These are phyloP conservation scores for Salminus brasiliensis DNA, from an alignment of 2,113 vertebrate species.

Conservation along the genomic window DNA sequence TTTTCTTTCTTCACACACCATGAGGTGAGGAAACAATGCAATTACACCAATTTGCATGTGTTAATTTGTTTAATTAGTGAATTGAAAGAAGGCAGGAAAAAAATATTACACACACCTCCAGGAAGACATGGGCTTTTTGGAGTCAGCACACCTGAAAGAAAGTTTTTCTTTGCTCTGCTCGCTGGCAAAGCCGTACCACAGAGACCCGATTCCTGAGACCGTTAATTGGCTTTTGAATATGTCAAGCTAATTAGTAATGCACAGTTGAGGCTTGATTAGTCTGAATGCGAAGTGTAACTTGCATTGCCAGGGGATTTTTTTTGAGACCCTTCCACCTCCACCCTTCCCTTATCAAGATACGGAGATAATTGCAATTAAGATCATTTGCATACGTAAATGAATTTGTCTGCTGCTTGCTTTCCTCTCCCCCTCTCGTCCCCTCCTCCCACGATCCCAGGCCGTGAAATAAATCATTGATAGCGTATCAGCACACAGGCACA, in stretches of 20 bases:
- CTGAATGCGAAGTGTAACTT: slow-evolving; percentile 64
- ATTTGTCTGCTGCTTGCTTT: slow-evolving; percentile 63
- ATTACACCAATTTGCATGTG: slow-evolving; percentile 68
- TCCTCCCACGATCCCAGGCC: slow-evolving; percentile 50
- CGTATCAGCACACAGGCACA: slow-evolving; percentile 49
- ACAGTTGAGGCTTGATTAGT: slow-evolving; percentile 68
- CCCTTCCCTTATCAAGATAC: slow-evolving; percentile 66
- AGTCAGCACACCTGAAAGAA: slow-evolving; percentile 56
- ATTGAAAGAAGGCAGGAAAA: slow-evolving; percentile 31
- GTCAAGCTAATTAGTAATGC: slow-evolving; percentile 69
- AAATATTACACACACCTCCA: slow-evolving; percentile 12
- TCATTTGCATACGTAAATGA: slow-evolving; percentile 74
- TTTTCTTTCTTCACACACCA: slow-evolving; percentile 58
- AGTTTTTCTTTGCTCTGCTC: slow-evolving; percentile 51
- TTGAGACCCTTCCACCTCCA: slow-evolving; percentile 48
- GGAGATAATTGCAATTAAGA: slow-evolving; percentile 73
- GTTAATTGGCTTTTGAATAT: slow-evolving; percentile 72
- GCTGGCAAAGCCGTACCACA: slow-evolving; percentile 45
- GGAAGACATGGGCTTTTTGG: slow-evolving; percentile 25
- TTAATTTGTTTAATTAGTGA: slow-evolving; percentile 67
- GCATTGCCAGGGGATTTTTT: slow-evolving; percentile 55
- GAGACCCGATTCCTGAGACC: slow-evolving; percentile 57
- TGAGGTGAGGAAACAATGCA: slow-evolving; percentile 63
- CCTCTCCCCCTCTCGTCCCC: too few relatives aligned
- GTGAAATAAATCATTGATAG: slow-evolving; percentile 66